Evolutionary conservation across 2,113 vertebrate species (phyloP), one percentile per base, ranked within the genome.

Genomic region (Xenotilapia longispinis): DNA sequence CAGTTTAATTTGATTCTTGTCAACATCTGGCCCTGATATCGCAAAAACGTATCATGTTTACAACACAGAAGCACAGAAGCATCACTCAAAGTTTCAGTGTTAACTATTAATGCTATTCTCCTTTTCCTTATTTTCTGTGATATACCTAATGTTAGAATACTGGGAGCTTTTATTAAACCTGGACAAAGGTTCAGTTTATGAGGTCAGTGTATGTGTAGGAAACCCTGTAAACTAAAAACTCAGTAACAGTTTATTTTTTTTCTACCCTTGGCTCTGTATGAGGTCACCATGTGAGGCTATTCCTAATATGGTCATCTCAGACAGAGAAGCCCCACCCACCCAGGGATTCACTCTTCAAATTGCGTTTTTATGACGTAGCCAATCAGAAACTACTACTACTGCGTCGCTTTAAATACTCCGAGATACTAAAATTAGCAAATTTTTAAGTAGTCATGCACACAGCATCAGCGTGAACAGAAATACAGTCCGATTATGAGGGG

Each of bases 381-480:
- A 75, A 75, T 73, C 21, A 73, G 65, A 45, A 42, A 73, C 57
- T 60, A 19, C 28, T 60, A 60, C 60, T 65, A 65, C 17, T 12
- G 60, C 7, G 60, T 38, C 3, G 4, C 60, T 65, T 38, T 38
- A 38, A 13, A 65, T 65, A 12, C 33, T 65, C 19, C 0, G 1
- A 23, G 19, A 70, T 42, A 42, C 7, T 45, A n/a, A 23, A 45
- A 15, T 65, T 38, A 12, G 19, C 60, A 65, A 7, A 38, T 38
- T 21, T 65, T 38, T 13, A 65, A 38, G 0, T 13, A 13, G 33
- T 65, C 1, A n/a, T n/a, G 60, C 19, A 65, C 60, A 38, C 60
- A 65, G 19, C 19, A 0, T 65, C 33, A 38, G 19, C 1, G 33
- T 38, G 19, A 65, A 21, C 33, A n/a, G 19, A 68, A 13, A 38